These are phyloP conservation scores for Elachura formosa DNA, from an alignment of 2,113 vertebrate species.

Conservation along the genomic window DNA sequence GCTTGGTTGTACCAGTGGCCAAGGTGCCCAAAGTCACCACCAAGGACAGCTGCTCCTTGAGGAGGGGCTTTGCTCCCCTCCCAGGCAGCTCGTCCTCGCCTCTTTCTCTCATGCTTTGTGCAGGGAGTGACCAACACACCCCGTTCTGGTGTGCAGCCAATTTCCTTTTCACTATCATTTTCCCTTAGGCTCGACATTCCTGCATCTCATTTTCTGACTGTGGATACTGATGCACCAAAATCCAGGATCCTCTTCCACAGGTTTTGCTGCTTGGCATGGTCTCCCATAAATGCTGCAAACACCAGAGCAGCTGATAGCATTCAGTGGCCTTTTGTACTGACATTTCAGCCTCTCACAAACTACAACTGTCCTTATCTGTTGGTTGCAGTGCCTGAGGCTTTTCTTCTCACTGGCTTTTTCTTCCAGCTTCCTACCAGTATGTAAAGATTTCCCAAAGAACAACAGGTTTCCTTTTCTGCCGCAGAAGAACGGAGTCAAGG, in stretches of 20 bases:
- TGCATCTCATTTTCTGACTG: not conserved
- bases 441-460: not conserved
- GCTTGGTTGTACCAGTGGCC: not conserved
- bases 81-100: not conserved
- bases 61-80: not conserved
- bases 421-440: not conserved
- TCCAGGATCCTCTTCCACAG: not conserved
- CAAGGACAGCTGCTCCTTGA: not conserved
- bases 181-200: not conserved
- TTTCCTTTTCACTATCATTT: not conserved
- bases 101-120: not conserved
- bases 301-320: not conserved
- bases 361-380: not conserved
- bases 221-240: not conserved
- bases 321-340: constrained; percentile 2
- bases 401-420: constrained; percentile 3
- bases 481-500: not conserved
- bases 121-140: not conserved
- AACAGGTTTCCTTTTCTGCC: not conserved
- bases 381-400: not conserved
- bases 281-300: not conserved
- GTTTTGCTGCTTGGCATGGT: not conserved
- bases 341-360: constrained; percentile 13
- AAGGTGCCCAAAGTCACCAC: not conserved
- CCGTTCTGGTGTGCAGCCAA: not conserved